Conservation (phyloP, 2,113 vertebrate genomes). For the Acrocephalus kingi region DNA sequence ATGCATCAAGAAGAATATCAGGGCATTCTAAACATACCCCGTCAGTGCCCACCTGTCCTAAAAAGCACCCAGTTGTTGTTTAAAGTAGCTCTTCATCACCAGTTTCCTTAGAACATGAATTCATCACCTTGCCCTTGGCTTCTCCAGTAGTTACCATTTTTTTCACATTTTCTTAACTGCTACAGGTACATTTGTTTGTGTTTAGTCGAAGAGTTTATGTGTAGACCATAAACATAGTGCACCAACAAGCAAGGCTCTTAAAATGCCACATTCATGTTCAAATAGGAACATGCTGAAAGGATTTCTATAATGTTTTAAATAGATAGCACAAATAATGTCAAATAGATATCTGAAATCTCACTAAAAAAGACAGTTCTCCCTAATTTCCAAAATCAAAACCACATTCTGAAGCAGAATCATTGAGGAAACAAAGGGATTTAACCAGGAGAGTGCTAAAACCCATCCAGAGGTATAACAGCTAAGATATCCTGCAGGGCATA, state of each 20-base stretch:
- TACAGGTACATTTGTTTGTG: neutral
- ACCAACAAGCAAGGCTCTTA: neutral
- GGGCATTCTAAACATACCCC: neutral
- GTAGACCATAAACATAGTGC: neutral
- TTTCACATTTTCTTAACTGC: neutral
- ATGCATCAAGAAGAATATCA: neutral
- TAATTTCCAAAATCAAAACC: neutral
- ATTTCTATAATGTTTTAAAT: neutral
- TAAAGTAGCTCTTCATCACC: neutral
- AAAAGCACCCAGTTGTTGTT: neutral
- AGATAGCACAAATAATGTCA: neutral
- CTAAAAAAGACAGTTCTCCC: neutral
- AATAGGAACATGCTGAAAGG: neutral
- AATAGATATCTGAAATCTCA: neutral
- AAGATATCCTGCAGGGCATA: neutral
- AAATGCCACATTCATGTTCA: neutral
- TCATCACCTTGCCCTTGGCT: neutral
- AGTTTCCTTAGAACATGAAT: neutral
- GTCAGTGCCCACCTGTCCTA: accelerated
- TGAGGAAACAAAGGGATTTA: neutral
- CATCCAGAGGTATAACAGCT: neutral
- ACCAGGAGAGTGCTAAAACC: neutral
- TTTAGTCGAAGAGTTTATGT: neutral
- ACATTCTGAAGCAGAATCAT: neutral
- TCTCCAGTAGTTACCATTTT: neutral